Base-by-base conservation (phyloP, 2,113 vertebrate species). In the Cathartes aura region DNA sequence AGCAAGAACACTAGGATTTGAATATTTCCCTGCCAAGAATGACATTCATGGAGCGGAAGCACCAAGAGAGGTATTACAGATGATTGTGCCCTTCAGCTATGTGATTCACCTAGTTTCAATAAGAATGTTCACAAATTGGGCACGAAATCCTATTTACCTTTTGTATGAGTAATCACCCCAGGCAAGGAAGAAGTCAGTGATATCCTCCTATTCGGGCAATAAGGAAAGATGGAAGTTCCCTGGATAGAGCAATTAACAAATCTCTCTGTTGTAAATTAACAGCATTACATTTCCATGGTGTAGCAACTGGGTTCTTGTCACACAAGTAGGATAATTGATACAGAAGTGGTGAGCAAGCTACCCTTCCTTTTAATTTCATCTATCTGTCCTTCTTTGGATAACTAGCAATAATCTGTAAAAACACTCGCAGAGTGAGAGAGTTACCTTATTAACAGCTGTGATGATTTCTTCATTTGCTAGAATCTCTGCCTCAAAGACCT, bases 401-500 rank as follows among this genome's bases (percentile, higher is more conserved):
- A 82, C 18, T 27, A 95, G 21, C 11, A 87, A 53, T 32, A 71
- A 72, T 34, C 70, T 70, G 7, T 58, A 52, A 73, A 76, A 92
- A 40, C 17, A 60, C 11, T 50, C 43, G 6, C 8, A 78, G 78
- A 38, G 23, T 19, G 19, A 55, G 11, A 53, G 15, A 34, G 29
- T 96, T 97, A 98, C 99, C 99, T 97, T 98, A 85, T 97, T 97
- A 48, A 99, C 98, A 48, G 97, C 95, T 24, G 89, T 96, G 91
- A 99, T 97, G 89, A 98, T 98, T 92, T 98, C 97, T 34, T 98
- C 95, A 66, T 98, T 99, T 71, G 98, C 98, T 93, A 98, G 96
- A 96, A 99, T 99, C 96, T 99, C 99, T 19, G 99, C 98, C 96
- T 99, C 98, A 62, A 99, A 99, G 86, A 98, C 98, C 89, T 99